Evolutionary conservation across 2,113 vertebrate species (phyloP).

Genomic region (Aegotheles bennettii): DNA sequence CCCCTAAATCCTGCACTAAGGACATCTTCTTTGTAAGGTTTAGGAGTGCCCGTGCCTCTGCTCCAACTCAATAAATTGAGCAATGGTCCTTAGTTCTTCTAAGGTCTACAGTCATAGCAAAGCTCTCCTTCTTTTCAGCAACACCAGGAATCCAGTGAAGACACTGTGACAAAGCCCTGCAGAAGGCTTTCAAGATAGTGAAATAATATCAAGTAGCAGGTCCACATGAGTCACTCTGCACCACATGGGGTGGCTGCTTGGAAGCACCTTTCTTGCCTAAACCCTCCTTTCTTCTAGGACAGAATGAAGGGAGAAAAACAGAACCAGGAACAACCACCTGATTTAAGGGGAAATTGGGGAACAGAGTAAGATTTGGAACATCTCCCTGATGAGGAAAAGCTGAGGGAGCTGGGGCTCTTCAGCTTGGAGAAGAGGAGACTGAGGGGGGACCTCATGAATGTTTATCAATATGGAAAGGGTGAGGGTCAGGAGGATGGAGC

Average conservation of each 20-base stretch:
- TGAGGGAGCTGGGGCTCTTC: too few relatives aligned
- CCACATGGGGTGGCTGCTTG: neutral
- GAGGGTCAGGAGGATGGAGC: too few relatives aligned
- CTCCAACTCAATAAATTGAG: neutral
- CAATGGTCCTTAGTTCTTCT: neutral
- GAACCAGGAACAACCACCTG: neutral
- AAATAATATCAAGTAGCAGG: neutral
- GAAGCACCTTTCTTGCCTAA: neutral
- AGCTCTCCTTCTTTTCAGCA: neutral
- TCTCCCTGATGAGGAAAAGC: too few relatives aligned
- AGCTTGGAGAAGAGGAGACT: too few relatives aligned
- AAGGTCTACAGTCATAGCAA: neutral
- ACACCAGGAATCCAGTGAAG: neutral
- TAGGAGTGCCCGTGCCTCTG: neutral
- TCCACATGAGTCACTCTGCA: neutral
- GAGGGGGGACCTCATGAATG: too few relatives aligned
- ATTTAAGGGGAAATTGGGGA: neutral
- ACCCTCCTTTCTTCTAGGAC: neutral
- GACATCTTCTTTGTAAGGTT: neutral
- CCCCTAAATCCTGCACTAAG: neutral
- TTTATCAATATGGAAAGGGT: too few relatives aligned
- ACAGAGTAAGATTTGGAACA: too few relatives aligned
- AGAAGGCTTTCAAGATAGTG: neutral
- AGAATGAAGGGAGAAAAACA: neutral
- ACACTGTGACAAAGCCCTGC: neutral